phyloP scores from a whole-genome alignment of 2,113 vertebrate species.

The Ophiodon elongatus region DNA sequence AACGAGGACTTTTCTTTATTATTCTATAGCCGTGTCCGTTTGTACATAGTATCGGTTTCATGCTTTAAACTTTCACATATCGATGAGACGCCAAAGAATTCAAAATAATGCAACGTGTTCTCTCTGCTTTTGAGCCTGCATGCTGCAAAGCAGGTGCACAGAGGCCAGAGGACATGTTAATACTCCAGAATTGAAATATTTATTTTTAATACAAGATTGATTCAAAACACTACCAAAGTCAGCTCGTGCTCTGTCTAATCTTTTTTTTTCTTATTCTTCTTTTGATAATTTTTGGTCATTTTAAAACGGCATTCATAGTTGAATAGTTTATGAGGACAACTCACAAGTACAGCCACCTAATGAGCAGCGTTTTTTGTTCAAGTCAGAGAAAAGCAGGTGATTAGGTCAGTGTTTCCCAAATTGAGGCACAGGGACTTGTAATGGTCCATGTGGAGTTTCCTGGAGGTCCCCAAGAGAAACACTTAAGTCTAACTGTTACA shows the following conservation, averaged over 20 bases:
- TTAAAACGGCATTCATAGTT: not conserved
- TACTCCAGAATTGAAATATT: not conserved
- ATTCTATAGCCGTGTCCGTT: conserved; percentile 10
- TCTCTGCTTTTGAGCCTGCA: not conserved
- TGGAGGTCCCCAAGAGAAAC: conserved; percentile 36
- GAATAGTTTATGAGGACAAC: not conserved
- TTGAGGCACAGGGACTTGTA: conserved; percentile 27
- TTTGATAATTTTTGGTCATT: conserved; percentile 1
- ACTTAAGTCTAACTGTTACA: conserved; percentile 18
- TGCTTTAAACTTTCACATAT: not conserved
- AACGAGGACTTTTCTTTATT: conserved; percentile 53
- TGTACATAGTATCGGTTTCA: not conserved
- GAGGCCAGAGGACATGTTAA: conserved; percentile 9
- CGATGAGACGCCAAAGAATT: not conserved
- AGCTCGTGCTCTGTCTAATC: not conserved
- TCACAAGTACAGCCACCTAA: not conserved
- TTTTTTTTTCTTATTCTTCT: not conserved
- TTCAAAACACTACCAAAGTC: not conserved
- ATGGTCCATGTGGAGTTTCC: conserved; percentile 26
- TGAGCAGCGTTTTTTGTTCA: not conserved
- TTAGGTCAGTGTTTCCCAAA: conserved; percentile 58
- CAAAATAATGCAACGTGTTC: not conserved
- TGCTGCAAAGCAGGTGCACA: conserved; percentile 68
- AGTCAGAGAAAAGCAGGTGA: conserved; percentile 44
- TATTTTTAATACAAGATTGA: conserved; percentile 4